Base-by-base conservation (phyloP, 2,797 vertebrate genomes). In the Hydrocynus forskahlii region DNA sequence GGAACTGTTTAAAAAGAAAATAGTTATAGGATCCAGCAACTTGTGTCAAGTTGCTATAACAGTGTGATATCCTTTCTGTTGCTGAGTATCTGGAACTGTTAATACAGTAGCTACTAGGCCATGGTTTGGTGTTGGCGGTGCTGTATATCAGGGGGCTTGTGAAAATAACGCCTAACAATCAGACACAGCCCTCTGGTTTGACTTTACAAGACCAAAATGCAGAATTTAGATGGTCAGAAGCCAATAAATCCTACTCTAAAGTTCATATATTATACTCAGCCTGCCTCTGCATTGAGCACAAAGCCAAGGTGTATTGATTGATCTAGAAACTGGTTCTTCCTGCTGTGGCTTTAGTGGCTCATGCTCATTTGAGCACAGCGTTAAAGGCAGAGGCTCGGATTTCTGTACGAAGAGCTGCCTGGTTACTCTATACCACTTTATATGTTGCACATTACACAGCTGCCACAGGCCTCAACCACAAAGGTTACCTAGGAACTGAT, bases 21-120 rank as follows among this genome's bases (percentile, higher is more conserved):
- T 74, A n/a, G 78, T 55, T 54, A 55, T 80, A 74, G 64, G 78
- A 80, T 54, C 59, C 19, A 14, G 50, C 16, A 40, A 74, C 52
- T 71, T 76, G 50, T 76, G 21, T 43, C 23, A 40, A 43, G 64
- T 63, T 69, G 43, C 25, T 69, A 62, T 69, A 54, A 48, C 62
- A 54, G 16, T 60, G 69, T 70, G 43, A 70, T 70, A 50, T 25
- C 6, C 12, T 70, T 67, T 67, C 38, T 40, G 64, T 67, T 43
- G 64, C 38, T 67, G 38, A n/a, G 38, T 67, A 16, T 45, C 67
- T 50, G 23, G 40, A 70, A 70, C n/a, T 50, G 21, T 50, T 50
- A 25, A 21, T 70, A 50, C 43, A 70, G 43, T 50, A 70, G 67
- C 48, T 70, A 50, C 21, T 7, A 70, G 67, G 50, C 43, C 67